Evolutionary conservation across 2,113 vertebrate species (phyloP).

Genomic region (Mesembrinibis cayennensis): DNA sequence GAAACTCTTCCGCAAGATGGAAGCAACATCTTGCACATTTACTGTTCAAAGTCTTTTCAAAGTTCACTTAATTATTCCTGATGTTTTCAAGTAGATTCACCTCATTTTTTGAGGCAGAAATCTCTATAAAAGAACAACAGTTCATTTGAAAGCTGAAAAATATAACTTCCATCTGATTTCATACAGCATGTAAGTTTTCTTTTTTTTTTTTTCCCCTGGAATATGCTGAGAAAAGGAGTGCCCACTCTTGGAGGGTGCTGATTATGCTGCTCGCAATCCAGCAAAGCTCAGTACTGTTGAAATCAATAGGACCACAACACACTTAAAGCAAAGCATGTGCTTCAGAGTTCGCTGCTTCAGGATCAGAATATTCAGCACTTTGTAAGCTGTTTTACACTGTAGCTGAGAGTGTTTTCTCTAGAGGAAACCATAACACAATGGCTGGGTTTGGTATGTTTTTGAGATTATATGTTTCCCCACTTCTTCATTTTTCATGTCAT

Average conservation of each 20-base stretch:
- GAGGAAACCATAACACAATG: background rate
- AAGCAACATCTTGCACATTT: background rate
- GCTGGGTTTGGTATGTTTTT: background rate
- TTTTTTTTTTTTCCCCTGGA: background rate
- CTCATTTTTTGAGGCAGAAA: background rate
- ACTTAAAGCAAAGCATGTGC: background rate
- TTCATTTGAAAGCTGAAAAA: background rate
- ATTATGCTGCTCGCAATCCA: background rate
- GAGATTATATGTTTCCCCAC: background rate
- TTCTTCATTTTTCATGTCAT: background rate
- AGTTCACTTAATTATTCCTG: background rate
- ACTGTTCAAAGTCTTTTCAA: background rate
- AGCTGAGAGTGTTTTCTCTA: background rate
- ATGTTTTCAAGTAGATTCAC: background rate
- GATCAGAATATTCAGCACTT: background rate
- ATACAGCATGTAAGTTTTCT: background rate
- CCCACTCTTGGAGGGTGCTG: background rate
- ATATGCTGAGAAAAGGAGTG: background rate
- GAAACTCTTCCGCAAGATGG: background rate
- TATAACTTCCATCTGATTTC: background rate
- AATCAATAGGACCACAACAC: background rate
- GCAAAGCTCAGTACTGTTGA: background rate
- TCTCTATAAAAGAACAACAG: background rate
- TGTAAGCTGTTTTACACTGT: background rate
- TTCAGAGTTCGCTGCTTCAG: slow-evolving; percentile 3